Evolutionary conservation across 2,888 invertebrate species (phyloP), one percentile per base, ranked within the genome.

Genomic region (Epirrhoe tristata): DNA sequence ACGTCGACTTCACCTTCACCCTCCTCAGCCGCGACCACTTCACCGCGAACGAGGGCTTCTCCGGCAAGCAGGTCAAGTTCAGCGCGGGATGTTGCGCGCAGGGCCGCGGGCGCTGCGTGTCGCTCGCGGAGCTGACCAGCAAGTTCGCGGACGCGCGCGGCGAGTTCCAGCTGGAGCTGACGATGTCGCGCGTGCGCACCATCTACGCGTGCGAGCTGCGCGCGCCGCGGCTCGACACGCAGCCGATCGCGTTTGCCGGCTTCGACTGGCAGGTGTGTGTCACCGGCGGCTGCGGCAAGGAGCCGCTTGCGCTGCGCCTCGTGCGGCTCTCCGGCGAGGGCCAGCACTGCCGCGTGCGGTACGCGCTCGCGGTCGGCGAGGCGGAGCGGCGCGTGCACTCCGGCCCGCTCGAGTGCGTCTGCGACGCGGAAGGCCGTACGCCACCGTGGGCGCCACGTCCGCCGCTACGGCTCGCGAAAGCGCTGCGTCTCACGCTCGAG

Each of bases 11-110:
- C 86, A 95, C 96, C 58, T 97, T 97, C 87, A 97, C 97, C 6
- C 94, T 97, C 57, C 94, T 97, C 69, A 97, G 97, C 82, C 95
- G 96, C 54, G 97, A 97, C 78, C 97, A 97, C 87, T 97, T 97
- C 88, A 96, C 96, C 68, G 95, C 96, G 78, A 97, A 97, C 87
- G 97, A 97, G 85, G 95, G 95, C 24, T 97, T 96, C 90, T 95
- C 96, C 60, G 97, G 97, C 66, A 96, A 96, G 82, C 95, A 96
- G 81, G 96, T 96, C 73, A 88, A 91, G 64, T 96, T 96, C 85
- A 96, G 94, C 68, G 94, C 95, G 75, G 96, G 96, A 52, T 95
- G 95, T 57, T 95, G 96, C 0, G 96, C 96, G 14, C 96, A 96
- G 81, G 96, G 96, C 1, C 96, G 96, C 79, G 94, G 96, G 24